A percentile compares a stretch with the other conserved stretches of the same genome.
phyloP scores from a whole-genome alignment of 2,888 invertebrate genomes.

The Drosophila vallismaia region DNA sequence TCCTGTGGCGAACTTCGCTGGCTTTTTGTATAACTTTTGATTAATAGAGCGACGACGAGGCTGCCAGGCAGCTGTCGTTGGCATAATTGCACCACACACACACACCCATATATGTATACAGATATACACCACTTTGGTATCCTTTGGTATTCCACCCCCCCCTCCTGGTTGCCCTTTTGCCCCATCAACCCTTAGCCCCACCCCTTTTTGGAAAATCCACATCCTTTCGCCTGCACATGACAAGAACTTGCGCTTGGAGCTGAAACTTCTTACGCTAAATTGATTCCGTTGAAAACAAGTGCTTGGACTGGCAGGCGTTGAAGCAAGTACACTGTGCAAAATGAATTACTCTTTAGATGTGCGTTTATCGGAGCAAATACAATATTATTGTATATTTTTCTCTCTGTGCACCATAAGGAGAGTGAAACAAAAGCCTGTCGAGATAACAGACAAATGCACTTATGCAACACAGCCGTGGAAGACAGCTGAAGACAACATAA shows the following conservation, averaged over 20 bases:
- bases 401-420: slow-evolving; percentile 4
- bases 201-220: slow-evolving; percentile 14
- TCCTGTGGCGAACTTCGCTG: slow-evolving; percentile 64
- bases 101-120: not conserved
- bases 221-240: slow-evolving; percentile 60
- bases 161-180: not conserved
- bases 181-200: not conserved
- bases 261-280: slow-evolving; percentile 68
- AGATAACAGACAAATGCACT: slow-evolving; percentile 72
- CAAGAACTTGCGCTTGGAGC: slow-evolving; percentile 48
- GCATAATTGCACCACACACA: slow-evolving; percentile 68
- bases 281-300: slow-evolving; percentile 68
- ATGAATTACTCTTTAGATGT: no score
- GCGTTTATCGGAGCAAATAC: no score
- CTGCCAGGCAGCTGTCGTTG: slow-evolving; percentile 45
- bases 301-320: slow-evolving; percentile 15
- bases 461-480: slow-evolving; percentile 51
- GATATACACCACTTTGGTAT: slow-evolving; percentile 6
- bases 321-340: slow-evolving; percentile 1
- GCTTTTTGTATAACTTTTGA: slow-evolving; percentile 74
- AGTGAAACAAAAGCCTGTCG: slow-evolving; percentile 53
- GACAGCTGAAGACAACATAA: slow-evolving; percentile 51
- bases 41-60: slow-evolving; percentile 62
- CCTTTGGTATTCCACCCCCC: not conserved
- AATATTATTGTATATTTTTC: not conserved